A percentile compares a stretch with the other conserved stretches of the same genome.
Conservation (phyloP, 1,140 invertebrate species). For the Drosophila arawakana region DNA sequence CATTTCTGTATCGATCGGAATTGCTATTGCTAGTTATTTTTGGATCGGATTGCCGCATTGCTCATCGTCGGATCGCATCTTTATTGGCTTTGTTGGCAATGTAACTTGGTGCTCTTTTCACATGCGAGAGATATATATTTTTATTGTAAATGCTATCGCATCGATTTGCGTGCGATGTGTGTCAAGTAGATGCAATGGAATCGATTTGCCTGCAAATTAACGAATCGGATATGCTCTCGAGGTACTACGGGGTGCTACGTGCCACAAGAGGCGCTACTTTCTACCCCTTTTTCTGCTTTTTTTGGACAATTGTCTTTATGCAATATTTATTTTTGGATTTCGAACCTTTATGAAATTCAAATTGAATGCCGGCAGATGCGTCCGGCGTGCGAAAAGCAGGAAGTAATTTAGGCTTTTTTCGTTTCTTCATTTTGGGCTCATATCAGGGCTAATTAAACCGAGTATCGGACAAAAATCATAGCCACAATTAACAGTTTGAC, state of each 20-base stretch:
- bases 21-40: conserved; percentile 58
- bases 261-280: conserved; percentile 54
- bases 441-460: conserved; percentile 58
- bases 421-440: conserved; percentile 5
- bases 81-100: conserved; percentile 15
- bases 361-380: conserved; percentile 47
- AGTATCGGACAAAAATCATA: conserved; percentile 55
- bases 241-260: neutral
- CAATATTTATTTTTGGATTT: conserved; percentile 63
- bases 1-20: conserved; percentile 25
- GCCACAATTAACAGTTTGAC: conserved; percentile 75
- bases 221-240: conserved; percentile 64
- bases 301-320: conserved; percentile 55
- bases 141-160: conserved; percentile 77
- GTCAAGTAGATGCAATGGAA: conserved; percentile 80
- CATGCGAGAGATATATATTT: conserved; percentile 38
- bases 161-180: conserved; percentile 82
- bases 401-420: conserved; percentile 53
- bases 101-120: conserved; percentile 16
- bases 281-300: conserved; percentile 48
- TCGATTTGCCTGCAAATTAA: conserved; percentile 76
- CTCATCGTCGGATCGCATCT: conserved; percentile 35
- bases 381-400: conserved; percentile 52
- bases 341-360: conserved; percentile 62
- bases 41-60: conserved; percentile 53